phyloP scores from a whole-genome alignment of 2,888 invertebrate genomes.

The Rutpela maculata region DNA sequence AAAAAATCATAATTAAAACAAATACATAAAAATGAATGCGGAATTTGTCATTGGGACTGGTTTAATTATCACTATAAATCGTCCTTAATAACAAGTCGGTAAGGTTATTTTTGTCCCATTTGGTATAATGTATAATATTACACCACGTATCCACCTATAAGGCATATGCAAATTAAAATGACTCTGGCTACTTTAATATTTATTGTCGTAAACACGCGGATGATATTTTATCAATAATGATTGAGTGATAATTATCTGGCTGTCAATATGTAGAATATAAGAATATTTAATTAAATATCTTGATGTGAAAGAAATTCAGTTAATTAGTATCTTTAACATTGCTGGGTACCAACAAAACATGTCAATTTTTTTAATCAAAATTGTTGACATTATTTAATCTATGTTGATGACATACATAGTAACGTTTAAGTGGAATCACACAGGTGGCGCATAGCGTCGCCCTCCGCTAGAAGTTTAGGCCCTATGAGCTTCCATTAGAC shows the following conservation, averaged over 20 bases:
- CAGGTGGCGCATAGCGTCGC: too few relatives aligned
- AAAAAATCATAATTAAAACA: not conserved
- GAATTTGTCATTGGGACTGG: slow-evolving; percentile 16
- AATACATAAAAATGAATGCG: not conserved
- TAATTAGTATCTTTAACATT: too few relatives aligned
- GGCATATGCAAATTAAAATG: not conserved
- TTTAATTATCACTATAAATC: slow-evolving; percentile 19
- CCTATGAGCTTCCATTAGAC: too few relatives aligned
- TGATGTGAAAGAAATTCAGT: not conserved
- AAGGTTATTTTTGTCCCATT: not conserved
- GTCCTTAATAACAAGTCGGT: not conserved
- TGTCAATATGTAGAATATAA: not conserved
- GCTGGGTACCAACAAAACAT: too few relatives aligned
- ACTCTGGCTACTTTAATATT: slow-evolving; percentile 4
- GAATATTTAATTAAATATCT: not conserved
- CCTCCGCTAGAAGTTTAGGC: too few relatives aligned
- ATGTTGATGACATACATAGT: too few relatives aligned
- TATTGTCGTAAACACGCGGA: not conserved
- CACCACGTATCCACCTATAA: not conserved
- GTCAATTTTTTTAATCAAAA: too few relatives aligned
- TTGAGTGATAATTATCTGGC: not conserved
- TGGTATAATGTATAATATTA: slow-evolving; percentile 4
- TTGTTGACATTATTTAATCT: too few relatives aligned
- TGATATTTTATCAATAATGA: slow-evolving; percentile 5
- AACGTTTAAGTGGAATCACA: too few relatives aligned